Percentiles rank a stretch among this genome's conserved stretches.
Evolutionary conservation across 2,888 invertebrate species (phyloP).

Genomic region (Clivina fossor): DNA sequence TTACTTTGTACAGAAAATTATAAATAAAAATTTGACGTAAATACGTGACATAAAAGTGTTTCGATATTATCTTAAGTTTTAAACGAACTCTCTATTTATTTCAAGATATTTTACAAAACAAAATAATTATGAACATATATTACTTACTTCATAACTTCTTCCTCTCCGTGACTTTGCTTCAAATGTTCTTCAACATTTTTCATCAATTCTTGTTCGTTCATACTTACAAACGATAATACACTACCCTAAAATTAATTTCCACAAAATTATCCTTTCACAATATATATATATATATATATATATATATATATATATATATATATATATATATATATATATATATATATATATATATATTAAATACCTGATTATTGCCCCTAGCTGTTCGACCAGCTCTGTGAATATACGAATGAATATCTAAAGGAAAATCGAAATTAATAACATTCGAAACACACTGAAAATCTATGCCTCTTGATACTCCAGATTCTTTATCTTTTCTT

Average conservation of each 20-base stretch:
- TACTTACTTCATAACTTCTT: conserved; percentile 66
- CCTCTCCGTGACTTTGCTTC: conserved; percentile 64
- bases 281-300: too few relatives aligned
- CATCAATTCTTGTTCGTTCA: conserved; percentile 73
- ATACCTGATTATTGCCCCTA: conserved; percentile 77
- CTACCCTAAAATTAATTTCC: conserved; percentile 66
- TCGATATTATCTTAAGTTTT: too few relatives aligned
- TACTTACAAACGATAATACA: conserved; percentile 84
- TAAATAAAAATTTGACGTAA: too few relatives aligned
- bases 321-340: background rate
- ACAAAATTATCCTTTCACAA: too few relatives aligned
- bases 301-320: too few relatives aligned
- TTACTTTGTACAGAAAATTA: too few relatives aligned
- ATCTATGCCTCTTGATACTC: conserved; percentile 96
- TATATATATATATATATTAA: background rate
- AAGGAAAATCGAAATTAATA: conserved; percentile 97
- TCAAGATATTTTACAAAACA: too few relatives aligned
- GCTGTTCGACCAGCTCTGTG: conserved; percentile 95
- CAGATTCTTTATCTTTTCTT: conserved; percentile 88
- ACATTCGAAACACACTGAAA: conserved; percentile 97
- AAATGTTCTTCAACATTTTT: conserved; percentile 75
- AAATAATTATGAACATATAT: conserved; percentile 24
- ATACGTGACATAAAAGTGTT: too few relatives aligned
- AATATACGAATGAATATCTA: conserved; percentile 85
- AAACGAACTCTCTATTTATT: too few relatives aligned